phyloP scores from a whole-genome alignment of 2,113 vertebrate species.

The Butastur rufipennis region DNA sequence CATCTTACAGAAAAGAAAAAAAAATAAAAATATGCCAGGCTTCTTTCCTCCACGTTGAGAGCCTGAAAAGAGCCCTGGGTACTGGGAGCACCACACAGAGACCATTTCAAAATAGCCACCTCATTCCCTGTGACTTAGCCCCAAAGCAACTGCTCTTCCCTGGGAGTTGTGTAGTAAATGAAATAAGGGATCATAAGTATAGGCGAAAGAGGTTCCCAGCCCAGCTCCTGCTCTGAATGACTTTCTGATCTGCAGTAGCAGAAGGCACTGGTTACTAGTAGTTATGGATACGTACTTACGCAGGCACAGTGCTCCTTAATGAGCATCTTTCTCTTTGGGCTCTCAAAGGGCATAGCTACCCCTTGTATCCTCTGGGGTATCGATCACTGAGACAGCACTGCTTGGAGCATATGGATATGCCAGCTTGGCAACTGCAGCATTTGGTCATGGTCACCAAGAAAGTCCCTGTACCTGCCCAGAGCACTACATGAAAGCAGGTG shows the following conservation, averaged over 20 bases:
- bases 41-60: not conserved
- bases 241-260: not conserved
- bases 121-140: not conserved
- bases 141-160: not conserved
- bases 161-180: not conserved
- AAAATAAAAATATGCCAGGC: not conserved
- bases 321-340: not conserved
- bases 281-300: not conserved
- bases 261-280: not conserved
- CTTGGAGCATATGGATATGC: fast-evolving
- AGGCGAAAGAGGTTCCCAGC: not conserved
- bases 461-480: not conserved
- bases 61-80: not conserved
- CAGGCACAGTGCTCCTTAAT: not conserved
- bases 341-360: not conserved
- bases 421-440: not conserved
- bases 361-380: not conserved
- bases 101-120: not conserved
- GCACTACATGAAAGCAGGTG: not conserved
- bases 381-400: not conserved
- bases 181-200: not conserved
- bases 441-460: not conserved
- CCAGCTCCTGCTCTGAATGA: not conserved
- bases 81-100: not conserved
- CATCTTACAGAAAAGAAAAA: not conserved